phyloP scores from a whole-genome alignment of 2,113 vertebrate genomes.

The Sturnira hondurensis region DNA sequence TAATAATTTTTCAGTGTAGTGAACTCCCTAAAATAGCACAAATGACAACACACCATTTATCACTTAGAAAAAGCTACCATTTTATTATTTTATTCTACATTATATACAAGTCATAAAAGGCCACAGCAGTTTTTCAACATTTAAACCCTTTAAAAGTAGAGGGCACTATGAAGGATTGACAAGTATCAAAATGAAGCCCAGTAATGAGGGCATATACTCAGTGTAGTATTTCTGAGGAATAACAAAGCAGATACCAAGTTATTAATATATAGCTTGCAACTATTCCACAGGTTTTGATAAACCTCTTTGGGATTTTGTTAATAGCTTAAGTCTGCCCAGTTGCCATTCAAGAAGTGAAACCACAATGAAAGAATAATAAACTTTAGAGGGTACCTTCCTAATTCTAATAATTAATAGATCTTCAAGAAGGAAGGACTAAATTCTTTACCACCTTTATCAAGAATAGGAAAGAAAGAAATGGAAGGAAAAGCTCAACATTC shows the following conservation, averaged over 20 bases:
- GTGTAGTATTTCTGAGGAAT: conserved; percentile 68
- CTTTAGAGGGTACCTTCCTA: background rate
- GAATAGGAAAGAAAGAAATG: background rate
- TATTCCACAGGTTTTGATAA: background rate
- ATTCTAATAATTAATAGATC: background rate
- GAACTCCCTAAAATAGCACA: conserved; percentile 14
- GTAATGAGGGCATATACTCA: conserved; percentile 77
- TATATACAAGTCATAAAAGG: conserved; percentile 89
- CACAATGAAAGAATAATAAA: conserved; percentile 17
- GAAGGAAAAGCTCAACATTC: background rate
- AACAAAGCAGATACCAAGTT: background rate
- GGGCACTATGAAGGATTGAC: conserved; percentile 79
- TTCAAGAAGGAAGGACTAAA: background rate
- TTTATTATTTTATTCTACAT: conserved; percentile 87
- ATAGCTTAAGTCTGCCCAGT: background rate
- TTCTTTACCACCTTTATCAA: background rate
- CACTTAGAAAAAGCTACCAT: conserved; percentile 82
- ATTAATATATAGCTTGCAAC: background rate
- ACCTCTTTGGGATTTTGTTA: conserved; percentile 7
- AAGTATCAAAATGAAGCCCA: conserved; percentile 82
- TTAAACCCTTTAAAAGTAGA: conserved; percentile 86
- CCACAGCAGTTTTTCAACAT: conserved; percentile 88
- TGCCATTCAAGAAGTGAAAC: conserved; percentile 11
- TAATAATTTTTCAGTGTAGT: conserved; percentile 32
- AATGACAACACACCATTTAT: conserved; percentile 52